Percentiles rank a stretch among this genome's conserved stretches.
These are phyloP conservation scores for Temnothorax curvispinosus DNA, from an alignment of 1,140 invertebrate genomes.

Conservation along the genomic window DNA sequence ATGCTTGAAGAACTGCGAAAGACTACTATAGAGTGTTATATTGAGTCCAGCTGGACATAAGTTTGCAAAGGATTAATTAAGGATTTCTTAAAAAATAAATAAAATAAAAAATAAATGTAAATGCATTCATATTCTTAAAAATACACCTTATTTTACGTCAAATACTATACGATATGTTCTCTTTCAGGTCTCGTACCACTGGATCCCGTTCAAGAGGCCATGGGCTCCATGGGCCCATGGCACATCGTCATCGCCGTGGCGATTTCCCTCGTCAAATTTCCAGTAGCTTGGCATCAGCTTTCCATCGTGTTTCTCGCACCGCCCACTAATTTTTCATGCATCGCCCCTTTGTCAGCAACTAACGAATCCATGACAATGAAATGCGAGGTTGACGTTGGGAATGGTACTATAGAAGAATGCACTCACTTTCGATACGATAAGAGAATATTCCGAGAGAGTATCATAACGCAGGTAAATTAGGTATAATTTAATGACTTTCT, in stretches of 20 bases:
- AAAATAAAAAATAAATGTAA: background rate
- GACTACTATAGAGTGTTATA: background rate
- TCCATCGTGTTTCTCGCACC: slow-evolving; percentile 90
- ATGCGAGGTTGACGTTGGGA: slow-evolving; percentile 76
- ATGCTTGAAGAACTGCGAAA: background rate
- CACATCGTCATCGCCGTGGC: slow-evolving; percentile 88
- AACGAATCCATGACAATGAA: slow-evolving; percentile 71
- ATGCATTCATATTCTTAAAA: background rate
- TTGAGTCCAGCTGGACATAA: background rate
- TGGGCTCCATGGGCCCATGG: slow-evolving; percentile 88
- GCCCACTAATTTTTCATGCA: slow-evolving; percentile 87
- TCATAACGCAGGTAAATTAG: slow-evolving; percentile 87
- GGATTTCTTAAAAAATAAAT: background rate
- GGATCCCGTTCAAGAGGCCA: slow-evolving; percentile 82
- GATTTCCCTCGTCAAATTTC: slow-evolving; percentile 88
- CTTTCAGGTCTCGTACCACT: slow-evolving; percentile 72
- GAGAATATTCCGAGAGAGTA: slow-evolving; percentile 89
- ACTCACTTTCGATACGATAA: slow-evolving; percentile 88
- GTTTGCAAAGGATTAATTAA: background rate
- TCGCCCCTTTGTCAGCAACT: slow-evolving; percentile 70
- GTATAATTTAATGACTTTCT: background rate
- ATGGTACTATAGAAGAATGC: slow-evolving; percentile 85
- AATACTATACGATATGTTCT: background rate
- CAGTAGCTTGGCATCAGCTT: slow-evolving; percentile 89
- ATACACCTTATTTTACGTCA: slow-evolving; percentile 17